Base-by-base conservation (phyloP, 2,888 invertebrate genomes). In the Amblyjoppa fuscipennis region DNA sequence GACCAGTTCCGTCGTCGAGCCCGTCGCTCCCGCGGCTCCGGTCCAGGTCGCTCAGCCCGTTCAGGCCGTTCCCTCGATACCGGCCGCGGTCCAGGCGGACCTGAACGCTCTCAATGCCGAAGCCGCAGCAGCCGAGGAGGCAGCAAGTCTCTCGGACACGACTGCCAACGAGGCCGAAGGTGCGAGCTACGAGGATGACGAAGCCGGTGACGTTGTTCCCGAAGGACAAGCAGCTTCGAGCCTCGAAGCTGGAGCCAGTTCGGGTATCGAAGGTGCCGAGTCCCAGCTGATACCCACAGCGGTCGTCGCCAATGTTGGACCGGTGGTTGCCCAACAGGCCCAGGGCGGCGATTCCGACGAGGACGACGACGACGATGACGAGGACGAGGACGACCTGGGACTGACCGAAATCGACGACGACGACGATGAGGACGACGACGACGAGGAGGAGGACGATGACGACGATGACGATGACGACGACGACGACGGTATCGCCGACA, bases 401-500 rank as follows among this genome's bases (percentile, higher is more conserved):
- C 31, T 77, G 28, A 16, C 53, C 31, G 77, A 69, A 68, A 66
- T 93, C 77, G 94, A 93, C 77, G 94, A 93, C 77, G 93, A 93
- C 59, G 94, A 94, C 83, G 94, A 95, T 86, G 96, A 96, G 89
- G 96, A 96, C 74, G 96, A 96, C 83, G 96, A 96, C 69, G 96
- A 96, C 78, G 96, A 96, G 64, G 95, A 95, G 56, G 96, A 96
- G 74, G 96, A 96, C 34, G 97, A 96, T 41, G 96, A 96, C 34
- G 96, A 96, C 3, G 96, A 96, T 34, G 96, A 96, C 31, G 96
- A 96, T 61, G 96, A 96, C 83, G 96, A 96, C 80, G 96, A 96
- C 76, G 95, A 95, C 87, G 96, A 96, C 86, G 96, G 96, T 90
- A 96, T 96, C 92, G 95, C 96, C 90, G 95, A 96, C 90, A 96